phyloP scores from a whole-genome alignment of 2,113 vertebrate species.

The Ptilorrhoa leucosticta region DNA sequence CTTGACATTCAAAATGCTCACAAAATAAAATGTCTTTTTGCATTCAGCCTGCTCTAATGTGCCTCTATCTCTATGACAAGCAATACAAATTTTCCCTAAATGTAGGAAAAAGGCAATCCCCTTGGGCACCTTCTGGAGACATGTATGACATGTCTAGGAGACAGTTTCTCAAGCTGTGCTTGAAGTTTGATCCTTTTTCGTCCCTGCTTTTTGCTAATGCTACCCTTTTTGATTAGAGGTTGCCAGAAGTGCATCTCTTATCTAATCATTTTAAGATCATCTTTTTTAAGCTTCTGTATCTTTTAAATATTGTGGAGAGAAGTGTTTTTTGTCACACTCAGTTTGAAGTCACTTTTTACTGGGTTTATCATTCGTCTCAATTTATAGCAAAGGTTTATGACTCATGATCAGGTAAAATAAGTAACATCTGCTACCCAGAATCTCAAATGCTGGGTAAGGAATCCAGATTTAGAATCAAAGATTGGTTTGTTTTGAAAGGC shows the following conservation, averaged over 20 bases:
- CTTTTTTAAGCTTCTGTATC: neutral
- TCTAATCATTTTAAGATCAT: neutral
- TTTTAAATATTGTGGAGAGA: neutral
- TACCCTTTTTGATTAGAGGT: neutral
- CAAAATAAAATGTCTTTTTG: neutral
- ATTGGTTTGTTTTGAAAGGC: neutral
- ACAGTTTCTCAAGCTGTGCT: neutral
- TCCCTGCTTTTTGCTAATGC: neutral
- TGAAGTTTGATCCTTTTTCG: neutral
- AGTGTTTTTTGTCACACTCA: neutral
- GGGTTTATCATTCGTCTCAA: neutral
- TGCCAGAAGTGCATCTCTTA: neutral
- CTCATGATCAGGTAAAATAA: neutral
- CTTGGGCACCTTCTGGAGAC: neutral
- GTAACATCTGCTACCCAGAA: neutral
- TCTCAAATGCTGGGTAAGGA: neutral
- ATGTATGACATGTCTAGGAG: neutral
- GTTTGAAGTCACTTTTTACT: neutral
- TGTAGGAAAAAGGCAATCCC: neutral
- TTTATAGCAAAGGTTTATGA: neutral
- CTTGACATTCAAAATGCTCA: neutral
- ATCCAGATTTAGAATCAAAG: neutral
- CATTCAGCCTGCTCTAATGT: neutral
- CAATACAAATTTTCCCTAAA: neutral
- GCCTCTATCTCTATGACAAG: neutral